Evolutionary conservation across 1,140 invertebrate genomes (phyloP), one percentile per base, ranked within the genome.

Genomic region (Nymphalis io): DNA sequence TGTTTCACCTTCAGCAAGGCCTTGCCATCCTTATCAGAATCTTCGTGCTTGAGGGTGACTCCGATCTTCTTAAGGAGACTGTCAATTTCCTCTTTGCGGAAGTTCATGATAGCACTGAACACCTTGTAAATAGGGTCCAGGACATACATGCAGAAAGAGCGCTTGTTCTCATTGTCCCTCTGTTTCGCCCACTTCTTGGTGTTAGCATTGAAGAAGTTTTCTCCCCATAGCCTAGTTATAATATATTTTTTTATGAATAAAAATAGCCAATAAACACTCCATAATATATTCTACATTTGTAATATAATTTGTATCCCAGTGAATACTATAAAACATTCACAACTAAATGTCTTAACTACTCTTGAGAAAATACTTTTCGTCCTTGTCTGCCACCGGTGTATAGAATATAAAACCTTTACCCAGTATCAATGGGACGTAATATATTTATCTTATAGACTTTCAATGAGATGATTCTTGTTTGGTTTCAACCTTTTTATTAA

Each of bases 61-160:
- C 96, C 96, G 68, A 99, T 93, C 92, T 99, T 99, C 64, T 96
- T 94, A 48, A 99, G 87, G 70, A 98, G 93, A 53, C 93, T 94
- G 40, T 96, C 95, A 73, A 97, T 96, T 85, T 99, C 98, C 59
- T 99, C 98, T 93, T 99, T 99, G 80, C 96, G 97, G 94, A 98
- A 98, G 92, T 99, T 98, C 98, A 99, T 99, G 90, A 99, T 99
- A 64, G 95, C 95, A 85, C 98, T 96, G 89, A 99, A 99, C 55
- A 99, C 95, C 94, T 99, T 99, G 94, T 99, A 99, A 92, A 99
- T 99, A 53, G 99, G 99, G 81, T 99, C 98, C 92, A 99, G 93
- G 77, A 99, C 97, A 90, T 99, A 99, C 95, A 99, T 98, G 87
- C 95, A 97, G 95, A 99, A 99, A 2, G 98, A 99, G 81, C 99